phyloP scores from a whole-genome alignment of 1,140 invertebrate genomes.

The Drosophila insularis region DNA sequence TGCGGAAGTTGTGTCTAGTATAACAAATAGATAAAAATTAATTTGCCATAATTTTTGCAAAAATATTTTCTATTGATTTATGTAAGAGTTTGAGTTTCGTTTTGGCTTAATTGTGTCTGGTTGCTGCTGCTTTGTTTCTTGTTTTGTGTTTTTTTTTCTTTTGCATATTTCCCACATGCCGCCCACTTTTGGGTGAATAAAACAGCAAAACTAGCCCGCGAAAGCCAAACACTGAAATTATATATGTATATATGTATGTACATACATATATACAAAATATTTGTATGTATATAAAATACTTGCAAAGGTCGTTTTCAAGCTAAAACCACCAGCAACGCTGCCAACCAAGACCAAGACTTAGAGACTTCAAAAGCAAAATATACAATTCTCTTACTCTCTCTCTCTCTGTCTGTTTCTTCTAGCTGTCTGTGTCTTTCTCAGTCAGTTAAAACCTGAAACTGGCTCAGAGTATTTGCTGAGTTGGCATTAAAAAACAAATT shows the following conservation, averaged over 20 bases:
- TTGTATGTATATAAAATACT: constrained; percentile 32
- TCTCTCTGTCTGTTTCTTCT: neutral
- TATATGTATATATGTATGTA: neutral
- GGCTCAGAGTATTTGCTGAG: constrained; percentile 51
- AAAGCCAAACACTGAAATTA: neutral
- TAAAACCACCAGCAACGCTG: constrained; percentile 12
- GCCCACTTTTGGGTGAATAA: constrained; percentile 37
- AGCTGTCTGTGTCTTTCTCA: neutral
- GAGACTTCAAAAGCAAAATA: constrained; percentile 10
- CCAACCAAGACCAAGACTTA: constrained; percentile 7
- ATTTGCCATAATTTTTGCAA: neutral
- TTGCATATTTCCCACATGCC: constrained; percentile 25
- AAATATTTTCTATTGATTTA: neutral
- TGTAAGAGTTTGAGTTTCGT: neutral
- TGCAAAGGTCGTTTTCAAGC: constrained; percentile 50
- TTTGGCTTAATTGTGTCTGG: neutral
- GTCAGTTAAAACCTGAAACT: constrained; percentile 41
- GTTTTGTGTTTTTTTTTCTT: neutral
- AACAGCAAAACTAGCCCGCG: constrained; percentile 18
- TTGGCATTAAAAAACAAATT: constrained; percentile 45
- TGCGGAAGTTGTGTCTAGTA: neutral
- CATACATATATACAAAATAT: neutral
- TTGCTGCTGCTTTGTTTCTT: neutral
- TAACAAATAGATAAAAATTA: neutral
- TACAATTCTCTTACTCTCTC: neutral